Percentiles rank a stretch among this genome's conserved stretches.
Evolutionary conservation across 2,113 vertebrate species (phyloP).

Genomic region (Bufo gargarizans): DNA sequence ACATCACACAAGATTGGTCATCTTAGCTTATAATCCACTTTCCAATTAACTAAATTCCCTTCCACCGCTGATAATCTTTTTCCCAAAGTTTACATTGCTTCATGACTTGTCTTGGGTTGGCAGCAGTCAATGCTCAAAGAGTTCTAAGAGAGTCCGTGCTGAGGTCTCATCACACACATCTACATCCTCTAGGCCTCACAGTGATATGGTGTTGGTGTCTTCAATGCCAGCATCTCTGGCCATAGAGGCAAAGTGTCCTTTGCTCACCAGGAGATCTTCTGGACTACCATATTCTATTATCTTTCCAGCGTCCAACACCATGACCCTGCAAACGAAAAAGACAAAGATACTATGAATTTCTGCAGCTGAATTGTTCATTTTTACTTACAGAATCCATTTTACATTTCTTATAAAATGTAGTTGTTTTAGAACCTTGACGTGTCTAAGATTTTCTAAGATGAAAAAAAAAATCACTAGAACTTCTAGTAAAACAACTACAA

Average conservation of each 20-base stretch:
- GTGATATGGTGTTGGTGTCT: conserved; percentile 30
- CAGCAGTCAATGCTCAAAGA: background rate
- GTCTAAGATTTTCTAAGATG: no score
- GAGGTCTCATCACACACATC: background rate
- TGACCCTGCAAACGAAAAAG: conserved; percentile 76
- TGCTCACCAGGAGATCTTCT: conserved; percentile 71
- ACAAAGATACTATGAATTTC: background rate
- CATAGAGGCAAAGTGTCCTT: conserved; percentile 82
- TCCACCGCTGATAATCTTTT: background rate
- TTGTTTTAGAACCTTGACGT: no score
- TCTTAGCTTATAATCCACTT: background rate
- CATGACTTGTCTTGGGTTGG: background rate
- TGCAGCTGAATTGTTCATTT: background rate
- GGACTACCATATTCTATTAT: conserved; percentile 90
- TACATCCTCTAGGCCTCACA: conserved; percentile 57
- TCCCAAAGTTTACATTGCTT: background rate
- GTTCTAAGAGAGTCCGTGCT: background rate
- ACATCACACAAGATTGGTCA: background rate
- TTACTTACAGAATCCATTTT: background rate
- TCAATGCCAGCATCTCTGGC: conserved; percentile 86
- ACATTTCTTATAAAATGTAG: no score
- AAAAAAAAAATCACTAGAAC: no score
- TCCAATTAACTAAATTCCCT: background rate
- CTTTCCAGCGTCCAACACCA: conserved; percentile 90
- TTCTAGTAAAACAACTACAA: no score